Conservation (phyloP, 2,888 invertebrate species). For the Scotopteryx bipunctaria region DNA sequence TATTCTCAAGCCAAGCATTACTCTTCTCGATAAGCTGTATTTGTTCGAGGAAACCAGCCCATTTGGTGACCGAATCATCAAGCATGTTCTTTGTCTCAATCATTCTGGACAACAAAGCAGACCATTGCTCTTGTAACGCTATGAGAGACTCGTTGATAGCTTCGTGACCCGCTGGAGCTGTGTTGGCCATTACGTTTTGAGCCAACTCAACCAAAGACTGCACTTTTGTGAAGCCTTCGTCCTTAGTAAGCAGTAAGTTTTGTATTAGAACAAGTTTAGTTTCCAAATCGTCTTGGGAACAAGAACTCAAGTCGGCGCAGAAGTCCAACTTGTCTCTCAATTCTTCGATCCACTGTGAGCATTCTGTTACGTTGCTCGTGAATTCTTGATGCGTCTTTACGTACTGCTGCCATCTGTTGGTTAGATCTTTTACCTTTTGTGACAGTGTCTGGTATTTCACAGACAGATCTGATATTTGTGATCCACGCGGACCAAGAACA, state of each 20-base stretch:
- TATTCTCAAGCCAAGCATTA: slow-evolving; percentile 89
- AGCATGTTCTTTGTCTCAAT: slow-evolving; percentile 94
- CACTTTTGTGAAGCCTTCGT: slow-evolving; percentile 95
- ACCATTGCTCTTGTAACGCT: slow-evolving; percentile 95
- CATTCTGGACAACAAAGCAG: slow-evolving; percentile 92
- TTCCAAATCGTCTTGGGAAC: slow-evolving; percentile 93
- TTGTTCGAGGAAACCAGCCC: slow-evolving; percentile 95
- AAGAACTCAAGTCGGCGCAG: slow-evolving; percentile 91
- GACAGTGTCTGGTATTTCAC: slow-evolving; percentile 95
- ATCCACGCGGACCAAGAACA: slow-evolving; percentile 87
- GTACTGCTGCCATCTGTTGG: slow-evolving; percentile 96
- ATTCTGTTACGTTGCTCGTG: slow-evolving; percentile 90
- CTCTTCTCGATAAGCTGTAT: slow-evolving; percentile 93
- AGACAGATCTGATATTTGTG: slow-evolving; percentile 95
- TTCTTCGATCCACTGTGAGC: slow-evolving; percentile 92
- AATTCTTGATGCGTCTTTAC: slow-evolving; percentile 94
- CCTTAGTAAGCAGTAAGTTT: slow-evolving; percentile 94
- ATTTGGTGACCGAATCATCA: slow-evolving; percentile 95
- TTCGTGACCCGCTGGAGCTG: slow-evolving; percentile 94
- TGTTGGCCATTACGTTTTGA: slow-evolving; percentile 95
- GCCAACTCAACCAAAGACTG: slow-evolving; percentile 95
- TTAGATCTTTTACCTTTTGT: slow-evolving; percentile 95
- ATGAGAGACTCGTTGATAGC: slow-evolving; percentile 92
- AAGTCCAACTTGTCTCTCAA: slow-evolving; percentile 93
- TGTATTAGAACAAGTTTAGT: slow-evolving; percentile 92